Percentiles rank a stretch among this genome's conserved stretches.
phyloP scores from a whole-genome alignment of 1,140 invertebrate genomes.

The Drosophila persimilis region DNA sequence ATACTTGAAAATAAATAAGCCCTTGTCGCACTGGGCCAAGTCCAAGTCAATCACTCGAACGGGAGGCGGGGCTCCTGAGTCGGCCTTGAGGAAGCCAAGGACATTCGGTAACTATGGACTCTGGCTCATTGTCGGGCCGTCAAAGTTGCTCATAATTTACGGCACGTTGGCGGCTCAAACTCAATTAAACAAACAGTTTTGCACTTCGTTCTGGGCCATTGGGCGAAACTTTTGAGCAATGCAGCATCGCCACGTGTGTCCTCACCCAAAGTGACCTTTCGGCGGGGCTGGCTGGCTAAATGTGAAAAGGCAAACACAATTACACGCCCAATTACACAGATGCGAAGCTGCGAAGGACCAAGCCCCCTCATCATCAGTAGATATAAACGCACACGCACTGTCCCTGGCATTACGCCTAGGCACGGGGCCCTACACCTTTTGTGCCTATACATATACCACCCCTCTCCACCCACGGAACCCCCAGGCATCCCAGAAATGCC shows the following conservation, averaged over 20 bases:
- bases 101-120: constrained; percentile 29
- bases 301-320: constrained; percentile 60
- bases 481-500: no score
- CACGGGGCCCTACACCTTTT: constrained; percentile 31
- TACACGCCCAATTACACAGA: constrained; percentile 63
- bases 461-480: no score
- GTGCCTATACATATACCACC: background rate
- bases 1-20: constrained; percentile 46
- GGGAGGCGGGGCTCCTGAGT: constrained; percentile 1
- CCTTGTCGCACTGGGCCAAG: constrained; percentile 28
- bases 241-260: constrained; percentile 28
- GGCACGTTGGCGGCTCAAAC: constrained; percentile 42
- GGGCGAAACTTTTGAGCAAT: constrained; percentile 40
- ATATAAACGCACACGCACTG: constrained; percentile 28
- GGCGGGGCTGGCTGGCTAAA: constrained; percentile 27
- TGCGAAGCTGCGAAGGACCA: constrained; percentile 12
- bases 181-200: constrained; percentile 71
- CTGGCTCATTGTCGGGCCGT: constrained; percentile 83
- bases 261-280: constrained; percentile 58
- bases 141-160: constrained; percentile 78
- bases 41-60: constrained; percentile 68
- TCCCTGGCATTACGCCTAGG: constrained; percentile 38
- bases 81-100: constrained; percentile 53
- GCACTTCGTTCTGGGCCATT: constrained; percentile 8
- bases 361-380: background rate